These are phyloP conservation scores for Drosophila guanche DNA, from an alignment of 1,140 invertebrate species.

Conservation along the genomic window DNA sequence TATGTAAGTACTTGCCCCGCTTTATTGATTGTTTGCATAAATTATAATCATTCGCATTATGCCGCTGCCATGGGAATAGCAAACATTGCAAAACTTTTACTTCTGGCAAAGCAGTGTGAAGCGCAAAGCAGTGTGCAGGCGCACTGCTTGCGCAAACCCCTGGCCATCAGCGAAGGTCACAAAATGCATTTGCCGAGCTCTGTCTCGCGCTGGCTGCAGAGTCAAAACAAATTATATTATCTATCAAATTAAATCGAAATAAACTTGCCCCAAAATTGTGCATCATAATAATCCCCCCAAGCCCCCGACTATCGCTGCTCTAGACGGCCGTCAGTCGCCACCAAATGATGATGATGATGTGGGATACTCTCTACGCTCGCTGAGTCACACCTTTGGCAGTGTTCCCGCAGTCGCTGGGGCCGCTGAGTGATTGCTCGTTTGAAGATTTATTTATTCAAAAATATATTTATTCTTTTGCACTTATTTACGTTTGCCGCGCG, in stretches of 20 bases:
- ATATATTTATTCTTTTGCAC: conserved; percentile 25
- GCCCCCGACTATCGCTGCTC: conserved; percentile 24
- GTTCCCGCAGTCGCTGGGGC: conserved; percentile 20
- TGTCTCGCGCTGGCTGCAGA: conserved; percentile 2
- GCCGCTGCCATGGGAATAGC: conserved; percentile 33
- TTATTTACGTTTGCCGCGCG: conserved; percentile 61
- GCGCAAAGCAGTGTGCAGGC: background rate
- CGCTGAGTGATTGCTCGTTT: conserved; percentile 68
- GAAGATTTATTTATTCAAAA: conserved; percentile 61
- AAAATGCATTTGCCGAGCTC: too few species aligned
- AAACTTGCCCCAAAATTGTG: conserved; percentile 55
- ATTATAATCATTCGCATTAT: conserved; percentile 23
- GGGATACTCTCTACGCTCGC: conserved; percentile 8
- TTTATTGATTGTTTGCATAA: conserved; percentile 64
- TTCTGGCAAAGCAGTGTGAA: conserved; percentile 65
- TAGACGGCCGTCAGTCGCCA: too few species aligned
- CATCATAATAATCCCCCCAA: conserved; percentile 17
- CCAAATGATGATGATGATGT: conserved; percentile 5
- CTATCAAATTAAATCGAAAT: conserved; percentile 28
- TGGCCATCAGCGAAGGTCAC: too few species aligned
- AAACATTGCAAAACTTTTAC: conserved; percentile 57
- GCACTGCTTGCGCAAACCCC: too few species aligned
- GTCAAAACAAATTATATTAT: conserved; percentile 33
- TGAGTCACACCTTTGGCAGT: conserved; percentile 63
- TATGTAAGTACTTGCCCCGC: conserved; percentile 24